Evolutionary conservation across 23 tunicate genomes (phyloP).

Genomic region (Diplosoma virens): DNA sequence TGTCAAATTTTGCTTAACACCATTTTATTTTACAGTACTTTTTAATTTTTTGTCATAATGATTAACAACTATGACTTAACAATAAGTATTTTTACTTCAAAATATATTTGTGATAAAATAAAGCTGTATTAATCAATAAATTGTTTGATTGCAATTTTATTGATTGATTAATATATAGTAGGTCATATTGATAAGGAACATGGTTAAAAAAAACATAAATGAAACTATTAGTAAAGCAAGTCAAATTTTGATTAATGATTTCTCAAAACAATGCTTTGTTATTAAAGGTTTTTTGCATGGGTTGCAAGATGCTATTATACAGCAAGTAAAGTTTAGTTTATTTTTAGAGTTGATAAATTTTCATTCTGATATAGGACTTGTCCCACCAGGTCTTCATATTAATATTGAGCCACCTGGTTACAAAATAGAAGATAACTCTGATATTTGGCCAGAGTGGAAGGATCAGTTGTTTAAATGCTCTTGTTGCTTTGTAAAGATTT

Average conservation of each 20-base stretch:
- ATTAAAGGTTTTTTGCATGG: conserved; percentile 14
- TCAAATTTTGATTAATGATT: conserved; percentile 10
- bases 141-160: too few relatives aligned
- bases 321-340: conserved; percentile 22
- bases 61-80: too few relatives aligned
- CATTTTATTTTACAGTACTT: too few relatives aligned
- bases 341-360: conserved; percentile 35
- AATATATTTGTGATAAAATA: too few relatives aligned
- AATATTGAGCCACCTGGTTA: conserved; percentile 40
- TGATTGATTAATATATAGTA: too few relatives aligned
- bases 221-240: background rate
- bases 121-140: too few relatives aligned
- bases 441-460: conserved; percentile 36
- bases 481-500: conserved; percentile 1
- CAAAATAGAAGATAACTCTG: background rate
- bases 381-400: conserved; percentile 62
- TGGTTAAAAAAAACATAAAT: too few relatives aligned
- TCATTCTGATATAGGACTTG: conserved; percentile 18
- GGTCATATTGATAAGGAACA: too few relatives aligned
- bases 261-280: background rate
- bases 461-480: conserved; percentile 27
- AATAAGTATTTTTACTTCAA: too few relatives aligned
- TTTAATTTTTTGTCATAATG: too few relatives aligned
- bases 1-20: too few relatives aligned
- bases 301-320: conserved; percentile 27